Evolutionary conservation across 2,888 invertebrate genomes (phyloP), one percentile per base, ranked within the genome.

Genomic region (Thera britannica): DNA sequence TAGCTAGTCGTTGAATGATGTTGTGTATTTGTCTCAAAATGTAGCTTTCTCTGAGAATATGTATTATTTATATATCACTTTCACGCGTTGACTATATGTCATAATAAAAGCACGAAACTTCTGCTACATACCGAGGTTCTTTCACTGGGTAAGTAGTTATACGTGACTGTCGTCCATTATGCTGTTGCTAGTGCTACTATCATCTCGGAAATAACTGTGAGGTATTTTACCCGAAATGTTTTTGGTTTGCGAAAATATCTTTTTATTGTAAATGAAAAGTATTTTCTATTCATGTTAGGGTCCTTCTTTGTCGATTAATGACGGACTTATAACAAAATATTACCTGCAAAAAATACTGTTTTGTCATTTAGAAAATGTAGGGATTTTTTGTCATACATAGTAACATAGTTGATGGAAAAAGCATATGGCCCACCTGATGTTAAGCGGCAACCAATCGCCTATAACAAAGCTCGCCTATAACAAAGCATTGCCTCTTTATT

Each of bases 1-100:
- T 76, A 80, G 80, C 75, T 77, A 83, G 78, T 76, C 56, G 73
- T 76, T 81, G 83, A 86, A 86, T 84, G 84, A 87, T 84, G 74
- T 77, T 77, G 74, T 74, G 74, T 81, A 81, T 84, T 85, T 81
- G 78, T 82, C 79, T 80, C 62, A 58, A 55, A 67, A 66, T 55
- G 67, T 68, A 60, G 65, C 70, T 67, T 58, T 41, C 57, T 65
- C 68, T 68, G 64, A 36, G 58, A 61, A 58, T 68, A 58, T 68
- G 60, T 70, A 60, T 67, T 71, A 73, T 73, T 71, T 71, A 73
- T 70, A 68, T 72, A 67, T 67, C 70, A 75, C 71, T 68, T 71
- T 68, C 71, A 72, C 72, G 68, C 66, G 55, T 65, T 71, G 63
- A 62, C 72, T 74, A 70, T 71, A 67, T 58, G 67, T 73, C 69